Conservation (phyloP, 2,797 vertebrate species). For the Etheostoma nigrum region DNA sequence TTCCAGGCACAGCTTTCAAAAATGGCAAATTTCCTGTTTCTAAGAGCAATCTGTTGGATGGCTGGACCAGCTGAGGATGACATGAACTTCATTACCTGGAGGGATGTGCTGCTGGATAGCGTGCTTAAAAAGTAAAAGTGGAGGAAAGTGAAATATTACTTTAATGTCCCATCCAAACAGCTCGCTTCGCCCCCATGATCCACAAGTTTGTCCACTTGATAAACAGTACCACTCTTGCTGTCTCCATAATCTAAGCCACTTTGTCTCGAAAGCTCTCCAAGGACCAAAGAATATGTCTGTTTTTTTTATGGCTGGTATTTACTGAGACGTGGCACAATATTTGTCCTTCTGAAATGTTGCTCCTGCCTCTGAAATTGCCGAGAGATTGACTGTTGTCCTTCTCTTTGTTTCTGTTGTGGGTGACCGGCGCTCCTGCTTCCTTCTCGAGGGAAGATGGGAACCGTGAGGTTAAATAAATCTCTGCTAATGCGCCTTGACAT, state of each 20-base stretch:
- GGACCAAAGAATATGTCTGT: slow-evolving; percentile 47
- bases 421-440: not conserved
- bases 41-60: not conserved
- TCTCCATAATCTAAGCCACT: slow-evolving; percentile 60
- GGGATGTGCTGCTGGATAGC: not conserved
- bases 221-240: slow-evolving; percentile 53
- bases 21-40: not conserved
- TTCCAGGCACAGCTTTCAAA: not conserved
- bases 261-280: slow-evolving; percentile 61
- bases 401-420: slow-evolving; percentile 13
- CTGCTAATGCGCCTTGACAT: slow-evolving; percentile 37
- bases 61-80: not conserved
- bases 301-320: slow-evolving; percentile 77
- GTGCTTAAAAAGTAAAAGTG: slow-evolving; percentile 15
- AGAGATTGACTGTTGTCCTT: slow-evolving; percentile 66
- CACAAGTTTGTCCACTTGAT: slow-evolving; percentile 64
- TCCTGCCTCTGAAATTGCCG: slow-evolving; percentile 32
- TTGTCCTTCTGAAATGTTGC: slow-evolving; percentile 52
- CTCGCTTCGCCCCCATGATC: slow-evolving; percentile 29
- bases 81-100: slow-evolving; percentile 21
- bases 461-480: slow-evolving; percentile 54
- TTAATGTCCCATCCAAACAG: slow-evolving; percentile 48
- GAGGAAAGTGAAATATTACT: slow-evolving; percentile 57
- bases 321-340: slow-evolving; percentile 57
- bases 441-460: slow-evolving; percentile 38